Percentiles rank a stretch among this genome's conserved stretches.
Evolutionary conservation across 2,797 vertebrate species (phyloP).

Genomic region (Alca torda): DNA sequence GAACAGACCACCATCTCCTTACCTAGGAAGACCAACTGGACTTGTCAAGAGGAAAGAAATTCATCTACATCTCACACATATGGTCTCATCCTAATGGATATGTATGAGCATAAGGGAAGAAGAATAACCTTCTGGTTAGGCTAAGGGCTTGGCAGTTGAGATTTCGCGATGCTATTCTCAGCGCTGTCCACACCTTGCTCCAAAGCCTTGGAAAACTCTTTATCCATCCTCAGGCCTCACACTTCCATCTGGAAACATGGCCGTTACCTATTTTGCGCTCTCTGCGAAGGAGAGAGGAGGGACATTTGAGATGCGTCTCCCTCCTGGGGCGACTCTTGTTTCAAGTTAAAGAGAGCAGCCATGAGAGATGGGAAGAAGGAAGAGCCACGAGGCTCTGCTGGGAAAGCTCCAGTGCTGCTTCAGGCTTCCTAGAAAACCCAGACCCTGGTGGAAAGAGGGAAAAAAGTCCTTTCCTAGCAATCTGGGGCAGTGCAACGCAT

Average conservation of each 20-base stretch:
- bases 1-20: constrained; percentile 66
- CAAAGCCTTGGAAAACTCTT: constrained; percentile 52
- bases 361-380: background rate
- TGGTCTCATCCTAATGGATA: constrained; percentile 68
- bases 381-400: background rate
- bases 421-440: constrained; percentile 15
- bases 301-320: background rate
- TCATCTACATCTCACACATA: constrained; percentile 70
- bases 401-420: background rate
- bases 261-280: background rate
- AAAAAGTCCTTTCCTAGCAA: background rate
- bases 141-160: constrained; percentile 70
- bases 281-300: background rate
- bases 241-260: constrained; percentile 1
- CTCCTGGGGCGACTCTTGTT: background rate
- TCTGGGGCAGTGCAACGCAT: background rate
- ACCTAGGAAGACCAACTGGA: constrained; percentile 70
- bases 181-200: constrained; percentile 67
- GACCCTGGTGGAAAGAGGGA: background rate
- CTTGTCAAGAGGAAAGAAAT: constrained; percentile 71
- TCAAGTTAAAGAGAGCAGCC: background rate
- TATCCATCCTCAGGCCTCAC: constrained; percentile 47
- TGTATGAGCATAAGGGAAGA: constrained; percentile 70
- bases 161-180: constrained; percentile 64
- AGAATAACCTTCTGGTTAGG: constrained; percentile 70